phyloP scores from a whole-genome alignment of 2,113 vertebrate species.

The Lophochroa leadbeateri region DNA sequence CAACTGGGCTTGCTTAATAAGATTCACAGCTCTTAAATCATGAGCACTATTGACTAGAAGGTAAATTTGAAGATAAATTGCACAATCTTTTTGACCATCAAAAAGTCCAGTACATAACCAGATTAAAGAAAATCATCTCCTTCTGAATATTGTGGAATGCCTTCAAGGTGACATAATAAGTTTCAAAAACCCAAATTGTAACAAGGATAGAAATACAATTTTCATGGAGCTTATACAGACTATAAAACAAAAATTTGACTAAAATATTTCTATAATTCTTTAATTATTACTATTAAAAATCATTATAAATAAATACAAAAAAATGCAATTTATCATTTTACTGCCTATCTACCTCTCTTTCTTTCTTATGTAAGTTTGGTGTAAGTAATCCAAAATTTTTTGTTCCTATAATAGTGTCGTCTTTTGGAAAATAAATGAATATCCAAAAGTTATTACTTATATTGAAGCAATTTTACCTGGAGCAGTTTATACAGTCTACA shows the following conservation, averaged over 20 bases:
- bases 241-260: neutral
- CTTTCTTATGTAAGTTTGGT: neutral
- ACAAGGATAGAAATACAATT: neutral
- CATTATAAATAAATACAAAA: neutral
- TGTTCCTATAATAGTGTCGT: neutral
- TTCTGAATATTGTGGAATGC: neutral
- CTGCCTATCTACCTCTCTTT: neutral
- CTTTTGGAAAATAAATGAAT: neutral
- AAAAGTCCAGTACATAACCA: neutral
- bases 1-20: neutral
- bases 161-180: neutral
- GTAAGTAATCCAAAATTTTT: neutral
- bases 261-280: neutral
- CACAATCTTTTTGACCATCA: neutral
- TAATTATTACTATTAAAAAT: neutral
- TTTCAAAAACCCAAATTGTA: neutral
- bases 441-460: neutral
- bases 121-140: neutral
- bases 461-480: constrained; percentile 80
- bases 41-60: neutral
- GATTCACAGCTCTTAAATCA: neutral
- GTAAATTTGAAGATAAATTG: neutral
- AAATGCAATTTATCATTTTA: neutral
- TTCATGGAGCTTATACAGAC: neutral
- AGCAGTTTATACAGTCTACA: constrained; percentile 96